A percentile compares a stretch with the other conserved stretches of the same genome.
phyloP scores from a whole-genome alignment of 2,888 invertebrate genomes.

The Parasteatoda lunata region DNA sequence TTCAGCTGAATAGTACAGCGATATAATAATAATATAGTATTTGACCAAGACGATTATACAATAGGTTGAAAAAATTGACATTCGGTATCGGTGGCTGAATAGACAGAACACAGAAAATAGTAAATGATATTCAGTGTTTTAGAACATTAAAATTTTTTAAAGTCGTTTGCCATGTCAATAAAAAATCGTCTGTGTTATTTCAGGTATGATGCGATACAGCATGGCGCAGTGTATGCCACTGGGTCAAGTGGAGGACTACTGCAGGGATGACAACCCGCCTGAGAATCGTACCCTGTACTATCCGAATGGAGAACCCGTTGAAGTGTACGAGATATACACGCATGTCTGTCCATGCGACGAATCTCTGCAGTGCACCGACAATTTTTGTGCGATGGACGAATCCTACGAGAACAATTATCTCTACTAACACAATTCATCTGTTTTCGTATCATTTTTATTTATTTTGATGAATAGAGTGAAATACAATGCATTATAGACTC shows the following conservation, averaged over 20 bases:
- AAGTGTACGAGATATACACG: slow-evolving; percentile 53
- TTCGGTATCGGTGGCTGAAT: neutral
- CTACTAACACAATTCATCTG: slow-evolving; percentile 11
- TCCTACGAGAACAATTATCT: slow-evolving; percentile 64
- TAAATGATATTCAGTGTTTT: too few species aligned
- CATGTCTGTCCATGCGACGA: slow-evolving; percentile 61
- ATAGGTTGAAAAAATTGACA: neutral
- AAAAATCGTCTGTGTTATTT: neutral
- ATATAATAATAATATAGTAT: neutral
- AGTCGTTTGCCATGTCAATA: neutral
- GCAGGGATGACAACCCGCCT: slow-evolving; percentile 55
- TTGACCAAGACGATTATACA: neutral
- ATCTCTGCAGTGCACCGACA: slow-evolving; percentile 48
- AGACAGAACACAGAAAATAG: neutral
- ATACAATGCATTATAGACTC: too few species aligned
- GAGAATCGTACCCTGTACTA: slow-evolving; percentile 63
- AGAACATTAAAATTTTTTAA: neutral
- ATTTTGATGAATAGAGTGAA: too few species aligned
- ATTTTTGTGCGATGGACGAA: slow-evolving; percentile 52
- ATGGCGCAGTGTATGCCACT: slow-evolving; percentile 58
- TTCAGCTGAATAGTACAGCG: neutral
- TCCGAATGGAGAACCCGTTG: slow-evolving; percentile 54
- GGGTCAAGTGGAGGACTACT: slow-evolving; percentile 60
- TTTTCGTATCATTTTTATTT: too few species aligned
- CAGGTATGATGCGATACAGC: slow-evolving; percentile 67